These are phyloP conservation scores for Melanotaenia duboulayi DNA, from an alignment of 2,113 vertebrate genomes.

Conservation along the genomic window DNA sequence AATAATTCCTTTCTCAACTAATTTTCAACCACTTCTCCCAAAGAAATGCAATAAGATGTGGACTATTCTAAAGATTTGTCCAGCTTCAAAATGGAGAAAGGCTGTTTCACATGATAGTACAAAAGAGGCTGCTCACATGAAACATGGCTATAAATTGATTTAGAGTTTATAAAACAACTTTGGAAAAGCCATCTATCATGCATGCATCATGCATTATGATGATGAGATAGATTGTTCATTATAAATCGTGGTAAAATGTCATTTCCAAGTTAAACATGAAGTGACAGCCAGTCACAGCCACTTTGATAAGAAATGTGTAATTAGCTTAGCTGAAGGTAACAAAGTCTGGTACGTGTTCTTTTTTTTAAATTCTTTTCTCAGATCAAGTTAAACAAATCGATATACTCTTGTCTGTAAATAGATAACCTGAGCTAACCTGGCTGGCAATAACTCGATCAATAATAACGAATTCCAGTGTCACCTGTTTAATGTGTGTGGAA, in stretches of 20 bases:
- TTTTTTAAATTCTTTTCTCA: neutral
- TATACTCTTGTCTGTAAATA: neutral
- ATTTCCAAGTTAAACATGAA: neutral
- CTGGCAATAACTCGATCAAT: neutral
- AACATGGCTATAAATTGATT: neutral
- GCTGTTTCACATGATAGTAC: neutral
- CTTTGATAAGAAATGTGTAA: neutral
- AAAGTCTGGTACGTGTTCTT: neutral
- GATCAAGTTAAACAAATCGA: neutral
- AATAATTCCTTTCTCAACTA: neutral
- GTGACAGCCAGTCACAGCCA: neutral
- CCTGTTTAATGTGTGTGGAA: constrained; percentile 12
- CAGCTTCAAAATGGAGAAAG: too few relatives aligned
- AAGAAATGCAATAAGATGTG: constrained; percentile 5
- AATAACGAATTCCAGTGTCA: neutral
- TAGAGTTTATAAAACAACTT: neutral
- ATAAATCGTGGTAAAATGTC: neutral
- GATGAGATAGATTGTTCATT: neutral
- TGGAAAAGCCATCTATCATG: neutral
- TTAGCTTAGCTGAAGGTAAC: neutral
- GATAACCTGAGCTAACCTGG: neutral
- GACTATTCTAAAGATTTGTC: too few relatives aligned
- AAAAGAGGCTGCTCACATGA: neutral
- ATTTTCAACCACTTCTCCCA: constrained; percentile 8
- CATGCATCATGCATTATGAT: neutral